Evolutionary conservation across 2,113 vertebrate species (phyloP).

Genomic region (Triplophysa tibetana): DNA sequence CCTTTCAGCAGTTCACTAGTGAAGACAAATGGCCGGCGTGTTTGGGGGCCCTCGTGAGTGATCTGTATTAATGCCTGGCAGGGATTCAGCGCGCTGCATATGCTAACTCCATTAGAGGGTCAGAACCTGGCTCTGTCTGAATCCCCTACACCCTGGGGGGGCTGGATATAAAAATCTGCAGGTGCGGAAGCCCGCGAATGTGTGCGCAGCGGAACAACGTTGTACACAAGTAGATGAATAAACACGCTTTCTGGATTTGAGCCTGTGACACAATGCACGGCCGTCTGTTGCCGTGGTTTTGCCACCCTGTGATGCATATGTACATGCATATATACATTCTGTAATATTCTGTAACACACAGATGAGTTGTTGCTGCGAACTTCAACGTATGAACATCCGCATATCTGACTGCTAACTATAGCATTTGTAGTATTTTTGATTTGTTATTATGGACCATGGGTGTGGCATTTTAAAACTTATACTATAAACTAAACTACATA

Average conservation of each 20-base stretch:
- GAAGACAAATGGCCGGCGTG: slow-evolving; percentile 79
- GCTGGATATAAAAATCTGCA: slow-evolving; percentile 56
- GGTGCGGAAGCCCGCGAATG: slow-evolving; percentile 43
- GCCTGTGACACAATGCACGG: slow-evolving; percentile 17
- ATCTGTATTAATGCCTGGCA: slow-evolving; percentile 79
- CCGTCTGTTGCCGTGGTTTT: slow-evolving; percentile 32
- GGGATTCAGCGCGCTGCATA: slow-evolving; percentile 70
- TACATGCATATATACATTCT: neutral
- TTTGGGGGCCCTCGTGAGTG: slow-evolving; percentile 69
- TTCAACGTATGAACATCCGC: neutral
- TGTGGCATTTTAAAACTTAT: too few species aligned
- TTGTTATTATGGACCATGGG: too few species aligned
- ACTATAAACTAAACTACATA: too few species aligned
- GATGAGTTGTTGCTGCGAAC: slow-evolving; percentile 25
- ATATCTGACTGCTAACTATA: neutral
- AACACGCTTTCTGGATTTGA: slow-evolving; percentile 33
- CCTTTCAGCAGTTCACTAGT: slow-evolving; percentile 74
- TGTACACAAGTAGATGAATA: slow-evolving; percentile 4
- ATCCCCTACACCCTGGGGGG: slow-evolving; percentile 57
- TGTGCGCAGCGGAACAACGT: slow-evolving; percentile 4
- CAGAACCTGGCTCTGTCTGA: slow-evolving; percentile 67
- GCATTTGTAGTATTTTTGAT: too few species aligned
- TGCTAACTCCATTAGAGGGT: slow-evolving; percentile 79
- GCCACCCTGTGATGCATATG: slow-evolving; percentile 16
- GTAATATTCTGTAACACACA: slow-evolving; percentile 17